Base-by-base conservation (phyloP, 2,797 vertebrate species). In the Sardinella longiceps region DNA sequence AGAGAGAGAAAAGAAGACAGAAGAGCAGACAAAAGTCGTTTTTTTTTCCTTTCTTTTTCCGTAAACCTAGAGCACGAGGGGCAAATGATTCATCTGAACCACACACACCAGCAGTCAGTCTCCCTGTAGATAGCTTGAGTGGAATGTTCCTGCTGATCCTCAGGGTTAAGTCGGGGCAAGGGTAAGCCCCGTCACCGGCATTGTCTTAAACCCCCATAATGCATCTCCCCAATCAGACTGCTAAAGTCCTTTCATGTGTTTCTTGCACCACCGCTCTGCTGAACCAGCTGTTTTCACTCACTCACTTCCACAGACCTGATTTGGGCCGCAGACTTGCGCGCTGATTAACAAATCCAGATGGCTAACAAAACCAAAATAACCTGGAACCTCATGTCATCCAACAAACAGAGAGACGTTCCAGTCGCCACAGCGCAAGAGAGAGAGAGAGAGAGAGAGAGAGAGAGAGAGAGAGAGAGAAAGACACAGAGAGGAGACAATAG, bases 251-350 rank as follows among this genome's bases (percentile, higher is more conserved):
- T 43, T 77, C 70, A 77, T 77, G 70, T 77, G 70, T 77, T 77
- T 77, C n/a, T 10, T 39, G 70, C 70, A 77, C 70, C 20, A 77
- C 5, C 37, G 70, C 56, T 39, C 43, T 18, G 18, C 15, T 77
- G 18, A 77, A 77, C 66, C 66, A 74, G 66, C 66, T 74, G 66
- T 18, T 74, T 74, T 20, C 70, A 10, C 33, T 77, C 70, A 48
- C 20, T 77, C 7, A 23, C 37, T 20, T 39, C 28, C 5, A 3
- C 63, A 48, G 28, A 1, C 15, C 63, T 77, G 70, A 77, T 77
- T 77, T 43, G 15, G 0, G 20, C 51, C 51, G 18, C 51, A 53
- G 70, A 77, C 33, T 77, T 20, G 33, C 15, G 33, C 15, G 70
- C 33, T 77, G 70, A 77, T 77, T 77, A 77, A 20, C 70, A 77